A percentile compares a stretch with the other conserved stretches of the same genome.
Conservation (phyloP, 2,797 vertebrate species). For the Coendou prehensilis region DNA sequence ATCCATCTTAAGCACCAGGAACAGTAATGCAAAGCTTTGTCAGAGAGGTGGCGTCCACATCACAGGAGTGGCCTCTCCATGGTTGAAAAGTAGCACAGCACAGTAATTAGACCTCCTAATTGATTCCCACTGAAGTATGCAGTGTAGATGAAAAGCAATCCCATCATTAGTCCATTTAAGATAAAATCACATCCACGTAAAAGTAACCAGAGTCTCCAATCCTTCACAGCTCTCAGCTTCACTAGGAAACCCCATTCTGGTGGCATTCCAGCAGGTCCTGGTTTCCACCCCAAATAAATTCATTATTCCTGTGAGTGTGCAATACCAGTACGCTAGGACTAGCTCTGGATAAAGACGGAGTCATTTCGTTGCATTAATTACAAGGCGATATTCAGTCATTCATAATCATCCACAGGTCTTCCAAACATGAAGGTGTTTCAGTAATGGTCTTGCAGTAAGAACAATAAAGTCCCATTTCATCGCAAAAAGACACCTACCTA, state of each 20-base stretch:
- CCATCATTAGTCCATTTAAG: conserved; percentile 94
- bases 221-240: conserved; percentile 96
- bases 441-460: conserved; percentile 95
- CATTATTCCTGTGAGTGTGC: conserved; percentile 89
- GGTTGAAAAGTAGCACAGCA: conserved; percentile 94
- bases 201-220: conserved; percentile 94
- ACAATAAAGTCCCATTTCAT: conserved; percentile 92
- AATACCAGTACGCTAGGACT: conserved; percentile 93
- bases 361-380: conserved; percentile 94
- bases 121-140: conserved; percentile 92
- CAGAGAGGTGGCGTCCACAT: conserved; percentile 96
- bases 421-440: conserved; percentile 92
- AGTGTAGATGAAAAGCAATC: conserved; percentile 93
- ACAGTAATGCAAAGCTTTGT: conserved; percentile 95
- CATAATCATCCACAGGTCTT: conserved; percentile 92
- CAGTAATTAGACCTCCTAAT: conserved; percentile 92
- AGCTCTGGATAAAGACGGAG: conserved; percentile 96
- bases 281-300: conserved; percentile 91
- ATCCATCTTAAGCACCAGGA: conserved; percentile 95
- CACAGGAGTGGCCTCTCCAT: conserved; percentile 95
- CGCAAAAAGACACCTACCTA: background rate
- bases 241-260: conserved; percentile 92
- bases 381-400: conserved; percentile 94
- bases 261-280: conserved; percentile 95
- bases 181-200: conserved; percentile 93